Evolutionary conservation across 2,888 invertebrate species (phyloP).

Genomic region (Yponomeuta sedellus): DNA sequence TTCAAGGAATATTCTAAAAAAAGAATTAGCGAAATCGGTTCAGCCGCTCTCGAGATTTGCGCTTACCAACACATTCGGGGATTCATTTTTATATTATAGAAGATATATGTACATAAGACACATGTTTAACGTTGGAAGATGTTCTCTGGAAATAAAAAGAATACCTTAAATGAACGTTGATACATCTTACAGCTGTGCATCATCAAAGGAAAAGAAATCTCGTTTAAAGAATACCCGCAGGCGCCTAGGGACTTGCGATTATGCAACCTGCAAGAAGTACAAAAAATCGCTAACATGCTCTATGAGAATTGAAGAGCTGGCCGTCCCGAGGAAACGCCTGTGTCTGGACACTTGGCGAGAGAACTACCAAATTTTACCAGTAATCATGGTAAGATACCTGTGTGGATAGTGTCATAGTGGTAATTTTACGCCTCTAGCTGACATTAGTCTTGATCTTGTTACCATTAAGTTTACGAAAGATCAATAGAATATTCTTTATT

Average conservation of each 20-base stretch:
- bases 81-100: too few relatives aligned
- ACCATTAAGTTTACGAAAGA: too few relatives aligned
- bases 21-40: too few relatives aligned
- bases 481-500: too few relatives aligned
- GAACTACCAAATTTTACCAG: constrained; percentile 45
- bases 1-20: too few relatives aligned
- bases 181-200: background rate
- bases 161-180: too few relatives aligned
- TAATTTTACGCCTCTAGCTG: too few relatives aligned
- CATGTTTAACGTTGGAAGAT: background rate
- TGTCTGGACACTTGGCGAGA: constrained; percentile 58
- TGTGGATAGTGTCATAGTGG: too few relatives aligned
- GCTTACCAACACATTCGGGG: too few relatives aligned
- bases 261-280: background rate
- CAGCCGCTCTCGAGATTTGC: too few relatives aligned
- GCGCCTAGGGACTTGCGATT: background rate
- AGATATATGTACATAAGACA: too few relatives aligned
- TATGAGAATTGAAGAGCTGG: constrained; percentile 54
- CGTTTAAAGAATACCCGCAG: background rate
- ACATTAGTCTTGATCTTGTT: too few relatives aligned
- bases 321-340: constrained; percentile 54
- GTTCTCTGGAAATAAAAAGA: background rate
- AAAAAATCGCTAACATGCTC: background rate
- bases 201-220: background rate
- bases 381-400: constrained; percentile 44